Base-by-base conservation (phyloP, 2,888 invertebrate species). In the Spodoptera exigua region DNA sequence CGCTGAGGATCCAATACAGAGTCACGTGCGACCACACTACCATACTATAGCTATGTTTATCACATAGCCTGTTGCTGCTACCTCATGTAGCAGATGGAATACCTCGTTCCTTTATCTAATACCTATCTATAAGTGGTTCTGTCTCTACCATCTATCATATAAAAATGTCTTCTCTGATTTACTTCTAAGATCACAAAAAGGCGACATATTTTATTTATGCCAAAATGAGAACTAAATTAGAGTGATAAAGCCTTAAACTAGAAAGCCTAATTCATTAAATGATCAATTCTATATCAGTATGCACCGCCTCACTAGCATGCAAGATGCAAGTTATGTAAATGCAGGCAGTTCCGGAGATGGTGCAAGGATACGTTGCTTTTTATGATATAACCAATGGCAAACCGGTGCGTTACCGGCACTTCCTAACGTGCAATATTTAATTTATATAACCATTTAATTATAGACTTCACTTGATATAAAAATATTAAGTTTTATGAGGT, bases 341-440 rank as follows among this genome's bases (percentile, higher is more conserved):
- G 40, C 9, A n/a, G 56, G 13, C 49, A 27, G 27, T 74, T 65
- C 71, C 78, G 67, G 57, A 41, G 55, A 34, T 66, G n/a, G 37
- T 11, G 39, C 66, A 75, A 70, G 70, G 70, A 47, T 61, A 61
- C 13, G 14, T 43, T 14, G 36, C 36, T 61, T 77, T 70, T 75
- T 46, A 70, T 56, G 64, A 70, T 54, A 53, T 35, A 3, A 10
- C 7, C 39, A 65, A 46, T 76, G 62, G 74, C 56, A 1, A 73
- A 46, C 74, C 2, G 17, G 64, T 72, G 51, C 18, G 36, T 12
- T 27, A 7, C 9, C 27, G 27, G 27, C 27, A 68, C 61, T 67
- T 62, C 52, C 61, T 61, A 75, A 71, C 58, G 44, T 54, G 47
- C 49, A 67, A 57, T 61, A 61, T 40, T 52, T 47, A 56, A 53